Evolutionary conservation across 2,888 invertebrate species (phyloP), one percentile per base, ranked within the genome.

Genomic region (Cynaeus angustus): DNA sequence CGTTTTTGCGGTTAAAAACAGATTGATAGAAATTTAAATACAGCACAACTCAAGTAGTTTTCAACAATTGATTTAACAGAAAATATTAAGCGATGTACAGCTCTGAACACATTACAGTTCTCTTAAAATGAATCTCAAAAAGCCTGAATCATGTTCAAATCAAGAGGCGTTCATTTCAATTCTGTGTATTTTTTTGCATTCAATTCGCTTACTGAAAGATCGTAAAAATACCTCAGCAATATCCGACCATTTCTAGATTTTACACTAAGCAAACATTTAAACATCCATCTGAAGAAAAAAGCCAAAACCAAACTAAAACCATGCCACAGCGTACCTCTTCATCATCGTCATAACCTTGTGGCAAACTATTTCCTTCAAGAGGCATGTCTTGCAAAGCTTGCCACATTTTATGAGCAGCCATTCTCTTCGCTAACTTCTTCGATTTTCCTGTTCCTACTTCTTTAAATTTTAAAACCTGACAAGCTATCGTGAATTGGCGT

Each of bases 391-490:
- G 93, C 70, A 97, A 85, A 38, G 91, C 89, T 75, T 92, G 92
- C 93, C 94, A 94, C 97, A 98, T 97, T 84, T 95, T 94, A 82
- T 95, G 93, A 1, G 98, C 98, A 0, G 98, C 98, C 83, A 95
- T 91, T n/a, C 98, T 89, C 85, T 99, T 99, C 1, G 98, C 98
- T 56, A 97, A 88, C 85, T 98, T 98, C 88, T 99, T 99, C 58
- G 97, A 97, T 82, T 97, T 96, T 10, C 97, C 98, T 38, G 92
- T 92, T 55, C 96, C 95, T 37, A 92, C 87, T 85, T 97, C 96
- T 21, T 92, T 91, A 78, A 93, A 92, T 79, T 94, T 95, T 76
- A 95, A 88, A 77, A 98, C 92, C 62, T 92, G 92, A 83, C 98
- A 98, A 2, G 94, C 91, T 80, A 98, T 96, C 0, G 97, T 95